Conservation (phyloP, 2,888 invertebrate genomes). For the Tubiluchus corallicola region DNA sequence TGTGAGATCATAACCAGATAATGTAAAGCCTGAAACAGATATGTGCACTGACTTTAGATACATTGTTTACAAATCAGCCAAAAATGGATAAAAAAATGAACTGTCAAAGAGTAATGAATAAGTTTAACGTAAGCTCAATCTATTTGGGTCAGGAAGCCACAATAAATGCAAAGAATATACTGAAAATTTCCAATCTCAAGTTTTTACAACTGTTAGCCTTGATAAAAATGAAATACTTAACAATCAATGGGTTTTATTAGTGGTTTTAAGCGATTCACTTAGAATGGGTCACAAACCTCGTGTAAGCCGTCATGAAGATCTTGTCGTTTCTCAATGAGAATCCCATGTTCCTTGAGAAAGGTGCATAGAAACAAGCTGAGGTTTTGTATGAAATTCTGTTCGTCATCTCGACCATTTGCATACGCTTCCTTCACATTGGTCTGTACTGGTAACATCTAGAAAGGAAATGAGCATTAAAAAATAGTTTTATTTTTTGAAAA, state of each 20-base stretch:
- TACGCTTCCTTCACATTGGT: slow-evolving; percentile 89
- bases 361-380: slow-evolving; percentile 90
- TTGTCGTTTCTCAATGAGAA: slow-evolving; percentile 53
- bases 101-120: too few species aligned
- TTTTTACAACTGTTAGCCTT: too few species aligned
- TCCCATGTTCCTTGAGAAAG: slow-evolving; percentile 88
- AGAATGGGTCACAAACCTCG: slow-evolving; percentile 27
- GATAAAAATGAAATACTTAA: slow-evolving; percentile 1
- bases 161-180: too few species aligned
- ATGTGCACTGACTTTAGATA: too few species aligned
- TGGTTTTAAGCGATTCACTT: background rate
- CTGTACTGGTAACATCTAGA: slow-evolving; percentile 59
- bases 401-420: slow-evolving; percentile 76
- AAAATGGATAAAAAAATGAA: too few species aligned
- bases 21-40: slow-evolving; percentile 20
- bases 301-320: slow-evolving; percentile 53
- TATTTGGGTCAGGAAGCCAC: too few species aligned
- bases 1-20: slow-evolving; percentile 46
- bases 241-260: slow-evolving; percentile 1
- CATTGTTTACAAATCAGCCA: too few species aligned
- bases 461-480: too few species aligned
- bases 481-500: too few species aligned
- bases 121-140: too few species aligned
- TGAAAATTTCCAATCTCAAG: too few species aligned
- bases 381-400: slow-evolving; percentile 97